These are phyloP conservation scores for Equus przewalskii DNA, from an alignment of 2,113 vertebrate genomes.

Conservation along the genomic window DNA sequence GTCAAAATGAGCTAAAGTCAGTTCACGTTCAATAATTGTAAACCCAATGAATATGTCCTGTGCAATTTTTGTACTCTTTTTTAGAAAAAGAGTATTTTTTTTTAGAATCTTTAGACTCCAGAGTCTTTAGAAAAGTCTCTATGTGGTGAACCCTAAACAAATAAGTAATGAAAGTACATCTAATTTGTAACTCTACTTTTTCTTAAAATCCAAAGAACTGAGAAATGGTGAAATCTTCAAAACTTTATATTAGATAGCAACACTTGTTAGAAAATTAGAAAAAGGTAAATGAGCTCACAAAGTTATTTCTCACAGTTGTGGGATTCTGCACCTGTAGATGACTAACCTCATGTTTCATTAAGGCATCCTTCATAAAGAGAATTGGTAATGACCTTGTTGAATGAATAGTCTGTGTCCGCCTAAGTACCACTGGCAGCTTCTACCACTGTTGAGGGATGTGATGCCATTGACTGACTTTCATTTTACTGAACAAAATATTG, in stretches of 20 bases:
- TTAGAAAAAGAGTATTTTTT: background rate
- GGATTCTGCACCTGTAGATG: background rate
- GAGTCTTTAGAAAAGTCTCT: background rate
- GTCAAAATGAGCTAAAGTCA: background rate
- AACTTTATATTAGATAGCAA: background rate
- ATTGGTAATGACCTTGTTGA: background rate
- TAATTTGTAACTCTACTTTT: background rate
- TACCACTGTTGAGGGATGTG: background rate
- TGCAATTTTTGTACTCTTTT: background rate
- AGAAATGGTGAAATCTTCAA: background rate
- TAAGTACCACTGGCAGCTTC: background rate
- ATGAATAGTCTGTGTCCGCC: background rate
- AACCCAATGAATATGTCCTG: background rate
- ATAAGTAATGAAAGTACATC: background rate
- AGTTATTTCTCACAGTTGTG: background rate
- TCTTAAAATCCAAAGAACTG: background rate
- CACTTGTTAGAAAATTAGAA: background rate
- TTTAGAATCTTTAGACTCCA: too few relatives aligned
- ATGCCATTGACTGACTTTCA: background rate
- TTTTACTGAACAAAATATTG: background rate
- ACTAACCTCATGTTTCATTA: background rate
- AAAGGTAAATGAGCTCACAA: background rate
- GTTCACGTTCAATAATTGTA: constrained; percentile 22
- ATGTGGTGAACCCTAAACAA: background rate
- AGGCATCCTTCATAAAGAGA: background rate